Base-by-base conservation (phyloP, 2,888 invertebrate species). In the Papilio protenor region DNA sequence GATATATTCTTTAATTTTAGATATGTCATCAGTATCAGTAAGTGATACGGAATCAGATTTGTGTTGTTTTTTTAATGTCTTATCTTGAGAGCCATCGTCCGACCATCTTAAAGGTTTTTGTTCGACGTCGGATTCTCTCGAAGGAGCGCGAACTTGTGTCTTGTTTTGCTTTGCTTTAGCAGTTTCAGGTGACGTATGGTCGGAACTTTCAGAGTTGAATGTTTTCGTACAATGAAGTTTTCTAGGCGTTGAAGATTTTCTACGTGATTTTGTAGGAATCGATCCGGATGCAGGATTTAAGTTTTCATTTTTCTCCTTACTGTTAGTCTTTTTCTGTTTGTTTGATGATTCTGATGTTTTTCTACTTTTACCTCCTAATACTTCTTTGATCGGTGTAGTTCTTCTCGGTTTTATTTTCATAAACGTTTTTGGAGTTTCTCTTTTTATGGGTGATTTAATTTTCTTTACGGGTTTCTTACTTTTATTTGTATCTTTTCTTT, bases 231-330 rank as follows among this genome's bases (percentile, higher is more conserved):
- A 90, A 80, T 92, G 87, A 10, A 94, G 85, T 87, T 95, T 95
- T 81, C 95, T 88, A 2, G 95, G 95, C 3, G 94, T 94, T 2
- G 95, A 94, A 21, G 95, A 95, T 85, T 95, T 95, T 83, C 95
- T 88, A 57, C 94, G 90, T 0, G 95, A 95, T 84, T 94, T 95
- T 0, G 92, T 90, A 16, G 90, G 90, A 52, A 83, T 88, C 47
- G 86, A 82, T 66, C 80, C 79, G 64, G 83, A 71, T 0, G 82
- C 57, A 11, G 88, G 83, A 12, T 83, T 76, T 27, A 80, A 33
- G 69, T 82, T 83, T 21, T 77, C 76, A 74, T 77, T 79, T 80
- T 86, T 89, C 18, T 91, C 90, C 84, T 91, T 91, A 78, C 85
- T 85, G 49, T 64, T 82, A 45, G 78, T 79, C 79, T 78, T 80